Evolutionary conservation across 2,888 invertebrate genomes (phyloP).

Genomic region (Deroplatys truncata): DNA sequence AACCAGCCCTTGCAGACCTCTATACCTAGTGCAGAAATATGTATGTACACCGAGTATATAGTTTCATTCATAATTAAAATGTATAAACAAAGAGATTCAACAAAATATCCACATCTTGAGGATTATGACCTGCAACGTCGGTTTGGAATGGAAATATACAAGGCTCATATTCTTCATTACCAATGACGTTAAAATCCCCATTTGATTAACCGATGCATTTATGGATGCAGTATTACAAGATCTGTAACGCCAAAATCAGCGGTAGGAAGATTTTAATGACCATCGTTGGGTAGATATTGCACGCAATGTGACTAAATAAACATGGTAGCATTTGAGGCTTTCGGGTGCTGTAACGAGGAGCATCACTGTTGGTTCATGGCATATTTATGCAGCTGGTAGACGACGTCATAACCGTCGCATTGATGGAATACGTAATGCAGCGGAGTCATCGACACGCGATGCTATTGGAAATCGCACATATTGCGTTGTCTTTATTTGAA

Average conservation of each 20-base stretch:
- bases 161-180: too few species aligned
- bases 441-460: not conserved
- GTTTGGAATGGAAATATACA: too few species aligned
- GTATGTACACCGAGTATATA: too few species aligned
- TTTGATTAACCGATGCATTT: not conserved
- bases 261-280: not conserved
- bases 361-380: not conserved
- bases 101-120: too few species aligned
- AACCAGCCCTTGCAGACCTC: too few species aligned
- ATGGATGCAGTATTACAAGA: not conserved
- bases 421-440: not conserved
- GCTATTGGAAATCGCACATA: not conserved
- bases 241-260: not conserved
- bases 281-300: not conserved
- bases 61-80: too few species aligned
- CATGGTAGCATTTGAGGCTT: not conserved
- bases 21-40: too few species aligned
- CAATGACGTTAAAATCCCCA: too few species aligned
- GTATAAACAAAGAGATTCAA: too few species aligned
- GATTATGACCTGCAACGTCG: too few species aligned
- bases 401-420: not conserved
- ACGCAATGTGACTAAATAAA: not conserved
- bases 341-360: not conserved
- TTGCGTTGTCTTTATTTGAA: not conserved
- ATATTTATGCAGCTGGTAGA: not conserved